Evolutionary conservation across 2,888 invertebrate genomes (phyloP), one percentile per base, ranked within the genome.

Genomic region (Heliconius ethilla): DNA sequence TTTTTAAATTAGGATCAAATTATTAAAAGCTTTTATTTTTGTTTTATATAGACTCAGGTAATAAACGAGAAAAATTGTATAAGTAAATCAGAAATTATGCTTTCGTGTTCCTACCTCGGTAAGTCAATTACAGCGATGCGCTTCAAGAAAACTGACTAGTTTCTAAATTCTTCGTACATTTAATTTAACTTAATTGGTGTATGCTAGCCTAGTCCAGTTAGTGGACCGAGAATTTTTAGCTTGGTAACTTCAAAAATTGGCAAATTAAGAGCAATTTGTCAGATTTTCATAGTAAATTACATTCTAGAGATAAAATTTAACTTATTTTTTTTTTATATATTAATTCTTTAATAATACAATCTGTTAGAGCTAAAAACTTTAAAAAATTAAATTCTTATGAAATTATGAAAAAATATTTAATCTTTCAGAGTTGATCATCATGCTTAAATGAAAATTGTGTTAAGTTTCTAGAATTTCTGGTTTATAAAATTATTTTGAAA

Each of bases 151-250:
- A 92, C 90, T 91, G 91, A 92, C 90, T 90, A 92, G 92, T 94
- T 94, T 94, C 94, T 94, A 94, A 93, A 94, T 94, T 94, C 94
- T 94, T 92, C 90, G 92, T 93, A 92, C 93, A 91, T 93, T 92
- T 93, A 92, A 92, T 93, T 92, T 89, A 91, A 89, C 91, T 92
- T 93, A 94, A 94, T 94, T 93, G 92, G 90, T 92, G 90, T 91
- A 88, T 90, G 91, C 92, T 89, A 89, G 91, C 92, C 55, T 55
- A 72, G 55, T 55, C 55, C 33, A 72, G 70, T 59, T 72, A 92
- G 90, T 89, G 89, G 91, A 93, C 92, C 92, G 92, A 92, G 90
- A 92, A 92, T 92, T 89, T 74, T 88, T 88, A 90, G 89, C 90
- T 88, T 90, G 90, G 65, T 70, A 65, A 70, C 40, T 37, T 67